Conservation (phyloP, 2,888 invertebrate species). For the Rotaria sp. region DNA sequence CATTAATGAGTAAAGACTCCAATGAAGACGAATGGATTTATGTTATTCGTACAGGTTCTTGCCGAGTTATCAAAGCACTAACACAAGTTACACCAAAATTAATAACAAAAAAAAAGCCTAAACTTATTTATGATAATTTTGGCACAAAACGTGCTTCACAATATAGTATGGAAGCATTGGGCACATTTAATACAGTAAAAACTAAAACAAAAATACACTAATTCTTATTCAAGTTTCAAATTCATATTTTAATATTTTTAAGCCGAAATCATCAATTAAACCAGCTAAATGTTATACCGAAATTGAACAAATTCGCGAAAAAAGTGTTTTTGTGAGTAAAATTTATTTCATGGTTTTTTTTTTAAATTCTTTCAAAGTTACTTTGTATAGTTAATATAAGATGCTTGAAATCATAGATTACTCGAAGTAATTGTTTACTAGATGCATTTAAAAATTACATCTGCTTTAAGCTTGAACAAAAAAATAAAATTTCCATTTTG, state of each 20-base stretch:
- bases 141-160: not conserved
- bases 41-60: slow-evolving; percentile 50
- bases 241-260: not conserved
- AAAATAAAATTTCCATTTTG: no score
- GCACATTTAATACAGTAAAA: not conserved
- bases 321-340: slow-evolving; percentile 10
- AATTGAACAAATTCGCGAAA: slow-evolving; percentile 3
- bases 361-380: no score
- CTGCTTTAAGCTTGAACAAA: no score
- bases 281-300: not conserved
- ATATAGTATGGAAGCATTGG: slow-evolving; percentile 12
- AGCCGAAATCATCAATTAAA: not conserved
- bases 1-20: slow-evolving; percentile 51
- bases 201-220: no score
- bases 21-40: slow-evolving; percentile 52
- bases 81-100: slow-evolving; percentile 33
- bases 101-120: not conserved
- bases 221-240: no score
- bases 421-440: no score
- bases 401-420: no score
- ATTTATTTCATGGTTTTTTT: no score
- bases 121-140: not conserved
- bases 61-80: slow-evolving; percentile 50
- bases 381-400: no score
- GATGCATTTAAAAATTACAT: no score